Percentiles rank a stretch among this genome's conserved stretches.
Evolutionary conservation across 2,888 invertebrate genomes (phyloP).

Genomic region (Meghimatium bilineatum): DNA sequence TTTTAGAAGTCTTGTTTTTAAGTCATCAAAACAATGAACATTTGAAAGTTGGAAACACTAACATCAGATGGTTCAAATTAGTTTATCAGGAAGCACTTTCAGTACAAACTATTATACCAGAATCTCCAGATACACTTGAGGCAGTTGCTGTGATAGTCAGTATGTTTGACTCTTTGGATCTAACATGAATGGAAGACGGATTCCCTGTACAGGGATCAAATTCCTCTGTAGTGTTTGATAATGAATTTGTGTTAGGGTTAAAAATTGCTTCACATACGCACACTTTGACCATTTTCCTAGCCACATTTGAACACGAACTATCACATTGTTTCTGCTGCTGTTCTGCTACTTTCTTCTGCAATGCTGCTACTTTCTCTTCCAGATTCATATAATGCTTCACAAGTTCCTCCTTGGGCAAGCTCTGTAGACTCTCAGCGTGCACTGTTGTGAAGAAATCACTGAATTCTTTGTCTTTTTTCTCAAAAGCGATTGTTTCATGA

Average conservation of each 20-base stretch:
- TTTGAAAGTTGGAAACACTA: neutral
- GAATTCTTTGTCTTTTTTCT: slow-evolving; percentile 48
- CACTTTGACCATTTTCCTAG: slow-evolving; percentile 7
- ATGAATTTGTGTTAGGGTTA: slow-evolving; percentile 31
- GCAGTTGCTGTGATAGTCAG: neutral
- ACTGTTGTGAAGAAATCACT: slow-evolving; percentile 39
- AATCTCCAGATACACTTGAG: slow-evolving; percentile 8
- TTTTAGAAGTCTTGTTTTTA: neutral
- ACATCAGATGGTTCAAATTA: neutral
- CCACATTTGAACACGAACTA: neutral
- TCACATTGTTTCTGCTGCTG: slow-evolving; percentile 34
- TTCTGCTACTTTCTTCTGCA: slow-evolving; percentile 46
- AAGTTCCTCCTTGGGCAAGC: slow-evolving; percentile 46
- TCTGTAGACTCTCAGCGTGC: slow-evolving; percentile 46
- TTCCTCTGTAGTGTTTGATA: slow-evolving; percentile 35
- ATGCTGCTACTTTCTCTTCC: slow-evolving; percentile 42
- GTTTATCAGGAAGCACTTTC: slow-evolving; percentile 35
- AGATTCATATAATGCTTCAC: slow-evolving; percentile 47
- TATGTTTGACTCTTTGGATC: slow-evolving; percentile 17
- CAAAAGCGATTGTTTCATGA: slow-evolving; percentile 16
- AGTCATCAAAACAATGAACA: neutral
- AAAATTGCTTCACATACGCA: slow-evolving; percentile 20
- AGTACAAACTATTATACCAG: neutral
- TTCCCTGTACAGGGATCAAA: slow-evolving; percentile 17
- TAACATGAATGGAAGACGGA: slow-evolving; percentile 16